Evolutionary conservation across 2,113 vertebrate species (phyloP), one percentile per base, ranked within the genome.

Genomic region (Macquaria ambigua): DNA sequence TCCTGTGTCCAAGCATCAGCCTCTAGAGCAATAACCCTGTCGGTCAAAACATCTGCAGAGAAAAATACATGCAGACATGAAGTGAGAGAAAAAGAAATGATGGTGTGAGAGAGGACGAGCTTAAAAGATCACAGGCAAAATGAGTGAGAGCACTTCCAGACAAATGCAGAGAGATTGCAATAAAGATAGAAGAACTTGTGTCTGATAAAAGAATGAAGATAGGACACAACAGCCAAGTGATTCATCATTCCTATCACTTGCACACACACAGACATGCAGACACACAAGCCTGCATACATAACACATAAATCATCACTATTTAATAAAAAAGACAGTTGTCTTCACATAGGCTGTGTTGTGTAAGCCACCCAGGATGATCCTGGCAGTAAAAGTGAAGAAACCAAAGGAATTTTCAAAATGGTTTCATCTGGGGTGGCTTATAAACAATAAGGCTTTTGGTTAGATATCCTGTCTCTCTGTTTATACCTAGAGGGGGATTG

Each of bases 41-140:
- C 92, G 83, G 92, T 95, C 91, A 93, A 93, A 95, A 95, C 94
- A 95, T 95, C 94, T 95, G 93, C 90, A 72, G 77, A 79, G 89
- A 83, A 85, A 89, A 93, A 90, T 71, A 91, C 73, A 82, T 46
- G 66, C 78, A 83, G 82, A 83, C 74, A 3, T 76, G 67, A 84
- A 83, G 79, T 71, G 81, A 78, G 85, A 66, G 8, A 77, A 82
- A 69, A 37, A 86, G 82, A 79, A 79, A 71, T 70, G 48, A 87
- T 79, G 46, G 88, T 64, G 81, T 86, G 87, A 85, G 89, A 87
- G 61, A 56, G 34, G 53, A 79, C 3, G 28, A 63, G 50, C 84
- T 68, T 12, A 64, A 79, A 84, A 72, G 74, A 71, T 84, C 71
- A 81, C 73, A 86, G 34, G 25, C 50, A 63, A 68, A 89, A 85